Base-by-base conservation (phyloP, 2,113 vertebrate species). In the Phylloscopus trochiloides region DNA sequence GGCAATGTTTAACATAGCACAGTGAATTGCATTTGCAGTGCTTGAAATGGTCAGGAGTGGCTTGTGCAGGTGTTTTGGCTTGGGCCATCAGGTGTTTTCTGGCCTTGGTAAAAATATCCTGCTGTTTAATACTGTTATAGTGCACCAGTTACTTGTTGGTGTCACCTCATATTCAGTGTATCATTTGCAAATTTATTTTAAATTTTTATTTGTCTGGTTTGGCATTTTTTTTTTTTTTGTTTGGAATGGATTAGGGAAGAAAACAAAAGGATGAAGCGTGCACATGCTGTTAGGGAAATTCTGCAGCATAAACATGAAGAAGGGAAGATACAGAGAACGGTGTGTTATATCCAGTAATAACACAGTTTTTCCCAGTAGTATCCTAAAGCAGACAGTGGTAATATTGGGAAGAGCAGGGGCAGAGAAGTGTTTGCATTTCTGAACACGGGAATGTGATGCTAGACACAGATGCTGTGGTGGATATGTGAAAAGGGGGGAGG, bases 211-310 rank as follows among this genome's bases (percentile, higher is more conserved):
- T 18, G 34, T 34, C 34, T 34, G 34, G 10, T 40, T n/a, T n/a
- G n/a, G n/a, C n/a, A 12, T 40, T 2, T 22, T 36, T 43, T 3
- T 13, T 36, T 63, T 34, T 25, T 34, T 48, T 40, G 11, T n/a
- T 86, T 38, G 19, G 17, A 62, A 58, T 10, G 20, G 25, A 31
- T 38, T 47, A 43, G 18, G 20, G 31, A 36, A 52, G 14, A 6
- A 57, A 90, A 31, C 16, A 58, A 47, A 29, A 17, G 57, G n/a
- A 58, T 29, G n/a, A 13, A 52, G 12, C 0, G 0, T 28, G 2
- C 15, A 18, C 3, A 12, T 80, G 31, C 54, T 57, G 22, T 22
- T 38, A 36, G 68, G 52, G 22, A 94, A 86, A n/a, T 45, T 55
- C 36, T 70, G 32, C 29, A 67, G 42, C 31, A 62, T 22, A 57